A percentile compares a stretch with the other conserved stretches of the same genome.
These are phyloP conservation scores for Scolanthus callimorphus DNA, from an alignment of 92 coral and sea anemone species.

Conservation along the genomic window DNA sequence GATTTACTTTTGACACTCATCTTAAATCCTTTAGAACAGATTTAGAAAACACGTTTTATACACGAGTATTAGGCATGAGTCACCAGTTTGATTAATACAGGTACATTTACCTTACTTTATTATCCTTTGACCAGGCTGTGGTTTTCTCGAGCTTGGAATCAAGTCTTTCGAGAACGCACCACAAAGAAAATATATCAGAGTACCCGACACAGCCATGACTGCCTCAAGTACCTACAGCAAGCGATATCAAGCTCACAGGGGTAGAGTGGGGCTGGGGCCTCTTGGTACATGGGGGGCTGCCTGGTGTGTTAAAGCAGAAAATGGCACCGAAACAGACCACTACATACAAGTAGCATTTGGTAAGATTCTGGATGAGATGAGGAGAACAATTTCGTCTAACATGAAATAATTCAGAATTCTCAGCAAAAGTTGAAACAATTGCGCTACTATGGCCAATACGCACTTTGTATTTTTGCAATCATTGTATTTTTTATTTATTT, in stretches of 20 bases:
- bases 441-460: no score
- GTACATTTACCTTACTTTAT: background rate
- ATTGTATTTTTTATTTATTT: no score
- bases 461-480: no score
- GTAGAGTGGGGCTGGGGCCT: background rate
- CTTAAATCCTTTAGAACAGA: no score
- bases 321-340: background rate
- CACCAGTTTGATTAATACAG: background rate
- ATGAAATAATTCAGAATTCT: no score
- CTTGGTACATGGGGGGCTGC: background rate
- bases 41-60: no score
- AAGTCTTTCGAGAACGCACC: no score
- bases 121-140: background rate
- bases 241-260: background rate
- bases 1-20: no score
- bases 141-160: background rate
- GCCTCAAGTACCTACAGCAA: background rate
- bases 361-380: no score
- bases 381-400: no score
- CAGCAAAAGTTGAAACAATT: no score
- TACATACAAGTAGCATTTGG: background rate
- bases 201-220: background rate
- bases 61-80: no score
- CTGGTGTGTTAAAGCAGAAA: background rate
- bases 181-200: background rate